These are phyloP conservation scores for Oscheius sp. DNA, from an alignment of 2,888 invertebrate genomes.

Conservation along the genomic window DNA sequence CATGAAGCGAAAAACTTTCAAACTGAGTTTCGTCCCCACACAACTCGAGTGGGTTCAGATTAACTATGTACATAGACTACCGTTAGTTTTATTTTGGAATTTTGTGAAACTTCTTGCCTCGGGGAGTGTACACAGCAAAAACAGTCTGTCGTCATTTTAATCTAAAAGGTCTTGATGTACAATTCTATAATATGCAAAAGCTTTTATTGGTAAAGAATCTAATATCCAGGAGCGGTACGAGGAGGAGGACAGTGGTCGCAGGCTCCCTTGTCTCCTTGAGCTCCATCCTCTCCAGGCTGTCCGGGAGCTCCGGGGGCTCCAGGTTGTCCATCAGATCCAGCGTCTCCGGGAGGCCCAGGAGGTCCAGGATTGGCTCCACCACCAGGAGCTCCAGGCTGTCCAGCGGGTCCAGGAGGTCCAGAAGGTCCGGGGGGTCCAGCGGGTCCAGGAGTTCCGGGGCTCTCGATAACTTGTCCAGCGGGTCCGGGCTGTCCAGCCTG, in stretches of 20 bases:
- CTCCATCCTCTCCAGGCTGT: conserved; percentile 6
- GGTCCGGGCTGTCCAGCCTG: conserved; percentile 52
- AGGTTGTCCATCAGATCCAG: not conserved
- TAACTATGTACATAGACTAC: no score
- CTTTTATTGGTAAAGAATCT: not conserved
- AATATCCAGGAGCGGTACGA: not conserved
- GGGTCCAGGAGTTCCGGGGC: conserved; percentile 51
- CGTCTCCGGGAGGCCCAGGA: conserved; percentile 10
- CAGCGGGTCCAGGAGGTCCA: conserved; percentile 31
- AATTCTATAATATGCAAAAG: no score
- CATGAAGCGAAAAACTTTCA: no score
- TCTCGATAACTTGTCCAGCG: conserved; percentile 46
- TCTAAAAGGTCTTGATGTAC: no score
- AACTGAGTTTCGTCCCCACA: no score
- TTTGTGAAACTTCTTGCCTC: no score
- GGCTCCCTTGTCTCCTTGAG: not conserved
- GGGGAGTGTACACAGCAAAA: no score
- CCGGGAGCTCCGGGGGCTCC: conserved; percentile 18
- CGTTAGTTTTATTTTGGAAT: no score
- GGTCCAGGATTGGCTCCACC: conserved; percentile 32
- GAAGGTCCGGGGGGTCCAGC: conserved; percentile 50
- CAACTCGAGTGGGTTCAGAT: no score
- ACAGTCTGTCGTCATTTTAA: no score
- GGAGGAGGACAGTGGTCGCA: conserved; percentile 8
- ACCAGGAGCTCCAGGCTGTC: not conserved